Evolutionary conservation across 2,888 invertebrate species (phyloP).

Genomic region (Carterocephalus palaemon): DNA sequence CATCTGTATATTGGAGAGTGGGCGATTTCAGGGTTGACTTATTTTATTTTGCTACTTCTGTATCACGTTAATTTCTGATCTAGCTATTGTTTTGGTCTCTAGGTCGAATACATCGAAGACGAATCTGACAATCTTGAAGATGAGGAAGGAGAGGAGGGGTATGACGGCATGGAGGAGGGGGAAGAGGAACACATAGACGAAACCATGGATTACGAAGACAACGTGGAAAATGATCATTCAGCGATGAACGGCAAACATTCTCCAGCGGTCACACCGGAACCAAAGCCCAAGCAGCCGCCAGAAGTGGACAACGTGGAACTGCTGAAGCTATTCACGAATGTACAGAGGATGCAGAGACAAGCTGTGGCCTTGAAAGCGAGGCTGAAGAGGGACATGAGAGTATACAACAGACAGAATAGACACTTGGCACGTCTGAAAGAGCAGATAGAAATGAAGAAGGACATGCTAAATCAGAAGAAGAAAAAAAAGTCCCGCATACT

Average conservation of each 20-base stretch:
- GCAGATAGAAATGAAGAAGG: slow-evolving; percentile 60
- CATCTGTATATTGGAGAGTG: too few species aligned
- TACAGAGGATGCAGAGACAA: slow-evolving; percentile 64
- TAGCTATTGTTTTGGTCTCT: slow-evolving; percentile 27
- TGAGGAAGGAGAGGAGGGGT: slow-evolving; percentile 35
- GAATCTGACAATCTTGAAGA: slow-evolving; percentile 61
- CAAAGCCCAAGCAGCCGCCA: slow-evolving; percentile 1
- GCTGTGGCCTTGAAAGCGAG: slow-evolving; percentile 57
- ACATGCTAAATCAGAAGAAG: slow-evolving; percentile 56
- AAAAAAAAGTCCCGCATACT: slow-evolving; percentile 69
- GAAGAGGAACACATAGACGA: slow-evolving; percentile 25
- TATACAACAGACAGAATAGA: slow-evolving; percentile 59
- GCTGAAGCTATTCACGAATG: slow-evolving; percentile 63
- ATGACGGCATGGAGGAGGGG: slow-evolving; percentile 24
- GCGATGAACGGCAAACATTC: slow-evolving; percentile 15
- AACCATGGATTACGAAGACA: slow-evolving; percentile 17
- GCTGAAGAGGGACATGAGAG: slow-evolving; percentile 57
- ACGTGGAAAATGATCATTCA: slow-evolving; percentile 25
- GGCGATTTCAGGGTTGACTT: too few species aligned
- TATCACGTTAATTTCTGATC: neutral
- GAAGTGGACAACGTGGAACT: slow-evolving; percentile 46
- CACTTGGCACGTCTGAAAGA: slow-evolving; percentile 54
- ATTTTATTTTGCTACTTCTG: neutral
- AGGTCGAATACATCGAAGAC: slow-evolving; percentile 75
- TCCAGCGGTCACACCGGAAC: slow-evolving; percentile 4